Percentiles rank a stretch among this genome's conserved stretches.
phyloP scores from a whole-genome alignment of 2,888 invertebrate species.

The Beris morrisii region DNA sequence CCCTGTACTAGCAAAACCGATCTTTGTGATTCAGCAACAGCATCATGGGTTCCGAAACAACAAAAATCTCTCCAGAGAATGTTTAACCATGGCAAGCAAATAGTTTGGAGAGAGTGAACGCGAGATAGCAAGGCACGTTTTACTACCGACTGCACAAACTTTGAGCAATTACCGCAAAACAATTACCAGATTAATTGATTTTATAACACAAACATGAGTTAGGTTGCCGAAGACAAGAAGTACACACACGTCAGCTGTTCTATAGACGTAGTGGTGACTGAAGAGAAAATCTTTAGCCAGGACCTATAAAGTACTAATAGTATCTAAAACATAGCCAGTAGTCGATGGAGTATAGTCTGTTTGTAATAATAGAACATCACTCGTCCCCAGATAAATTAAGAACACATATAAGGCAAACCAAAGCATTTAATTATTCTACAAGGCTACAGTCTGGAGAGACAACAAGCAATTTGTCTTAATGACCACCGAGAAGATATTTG shows the following conservation, averaged over 20 bases:
- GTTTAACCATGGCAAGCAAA: constrained; percentile 27
- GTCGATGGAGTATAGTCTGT: not conserved
- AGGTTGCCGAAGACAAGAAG: constrained; percentile 24
- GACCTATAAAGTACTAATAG: too few relatives aligned
- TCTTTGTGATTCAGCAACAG: constrained; percentile 19
- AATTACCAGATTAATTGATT: constrained; percentile 44
- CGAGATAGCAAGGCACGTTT: constrained; percentile 23
- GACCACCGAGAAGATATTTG: constrained; percentile 16
- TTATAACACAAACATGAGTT: constrained; percentile 37
- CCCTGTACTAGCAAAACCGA: constrained; percentile 9
- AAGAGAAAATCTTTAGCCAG: not conserved
- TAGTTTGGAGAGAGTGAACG: not conserved
- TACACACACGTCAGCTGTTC: constrained; percentile 5
- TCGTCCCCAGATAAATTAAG: constrained; percentile 33
- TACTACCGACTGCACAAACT: constrained; percentile 30
- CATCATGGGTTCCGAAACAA: constrained; percentile 19
- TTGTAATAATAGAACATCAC: not conserved
- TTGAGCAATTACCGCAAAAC: constrained; percentile 42
- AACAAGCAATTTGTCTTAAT: constrained; percentile 35
- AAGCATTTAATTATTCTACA: constrained; percentile 22
- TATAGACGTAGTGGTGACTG: not conserved
- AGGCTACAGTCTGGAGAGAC: constrained; percentile 23
- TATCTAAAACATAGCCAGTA: not conserved
- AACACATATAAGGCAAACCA: constrained; percentile 30
- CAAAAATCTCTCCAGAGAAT: constrained; percentile 30